Evolutionary conservation across 2,888 invertebrate species (phyloP).

Genomic region (Aricia artaxerxes): DNA sequence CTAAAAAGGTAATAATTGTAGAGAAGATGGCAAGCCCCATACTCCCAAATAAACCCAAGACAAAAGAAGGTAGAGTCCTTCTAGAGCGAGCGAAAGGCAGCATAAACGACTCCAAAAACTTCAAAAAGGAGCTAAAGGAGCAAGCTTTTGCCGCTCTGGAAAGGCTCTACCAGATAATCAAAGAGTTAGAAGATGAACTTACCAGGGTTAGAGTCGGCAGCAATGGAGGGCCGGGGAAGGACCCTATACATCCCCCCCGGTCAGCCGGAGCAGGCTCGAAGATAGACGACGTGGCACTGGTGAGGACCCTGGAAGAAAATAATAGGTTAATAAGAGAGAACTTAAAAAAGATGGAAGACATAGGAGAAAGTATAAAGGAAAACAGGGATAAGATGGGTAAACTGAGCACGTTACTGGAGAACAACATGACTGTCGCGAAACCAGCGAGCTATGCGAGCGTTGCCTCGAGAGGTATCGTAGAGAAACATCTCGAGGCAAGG

Average conservation of each 20-base stretch:
- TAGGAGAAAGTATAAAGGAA: not conserved
- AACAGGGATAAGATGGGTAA: not conserved
- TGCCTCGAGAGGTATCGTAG: not conserved
- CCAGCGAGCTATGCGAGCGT: not conserved
- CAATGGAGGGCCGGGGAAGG: not conserved
- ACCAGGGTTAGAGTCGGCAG: not conserved
- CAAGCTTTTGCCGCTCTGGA: not conserved
- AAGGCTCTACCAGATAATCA: not conserved
- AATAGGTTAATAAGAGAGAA: not conserved
- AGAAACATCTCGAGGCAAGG: not conserved
- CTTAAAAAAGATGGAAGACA: not conserved
- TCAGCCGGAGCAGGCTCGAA: not conserved
- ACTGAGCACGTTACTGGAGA: not conserved
- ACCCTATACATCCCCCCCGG: not conserved
- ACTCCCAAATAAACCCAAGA: not conserved
- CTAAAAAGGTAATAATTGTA: no score
- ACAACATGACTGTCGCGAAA: not conserved
- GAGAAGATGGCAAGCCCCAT: not conserved
- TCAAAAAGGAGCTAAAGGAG: not conserved
- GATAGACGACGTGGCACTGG: not conserved
- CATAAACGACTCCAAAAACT: not conserved
- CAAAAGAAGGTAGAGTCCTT: not conserved
- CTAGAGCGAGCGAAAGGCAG: not conserved
- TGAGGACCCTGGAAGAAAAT: not conserved
- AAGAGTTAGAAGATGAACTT: not conserved